A percentile compares a stretch with the other conserved stretches of the same genome.
Evolutionary conservation across 2,888 invertebrate species (phyloP).

Genomic region (Apodemia zela): DNA sequence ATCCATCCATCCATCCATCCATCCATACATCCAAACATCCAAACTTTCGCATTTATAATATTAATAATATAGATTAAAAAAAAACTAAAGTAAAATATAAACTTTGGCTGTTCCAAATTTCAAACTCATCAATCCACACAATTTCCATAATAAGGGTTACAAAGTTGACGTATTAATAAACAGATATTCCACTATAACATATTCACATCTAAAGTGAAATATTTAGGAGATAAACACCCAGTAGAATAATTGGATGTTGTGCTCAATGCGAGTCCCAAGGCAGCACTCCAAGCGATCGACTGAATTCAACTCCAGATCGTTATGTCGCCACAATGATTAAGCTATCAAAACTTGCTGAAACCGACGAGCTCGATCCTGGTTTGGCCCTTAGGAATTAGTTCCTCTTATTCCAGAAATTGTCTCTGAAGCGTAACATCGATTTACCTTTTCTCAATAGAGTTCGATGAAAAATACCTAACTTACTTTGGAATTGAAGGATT

Average conservation of each 20-base stretch:
- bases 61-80: no score
- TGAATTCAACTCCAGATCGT: neutral
- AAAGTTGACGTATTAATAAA: no score
- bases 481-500: no score
- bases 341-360: constrained; percentile 6
- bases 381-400: neutral
- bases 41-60: no score
- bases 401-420: neutral
- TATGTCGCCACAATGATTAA: constrained; percentile 12
- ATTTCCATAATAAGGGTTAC: no score
- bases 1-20: no score
- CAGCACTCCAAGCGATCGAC: neutral
- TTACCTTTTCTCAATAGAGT: neutral
- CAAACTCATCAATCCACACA: no score
- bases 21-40: no score
- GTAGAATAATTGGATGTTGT: neutral
- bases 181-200: neutral
- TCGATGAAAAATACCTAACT: neutral
- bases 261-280: neutral
- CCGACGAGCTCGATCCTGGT: neutral
- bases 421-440: neutral
- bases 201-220: neutral
- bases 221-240: neutral
- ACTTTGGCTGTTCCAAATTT: no score
- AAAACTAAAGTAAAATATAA: no score